These are phyloP conservation scores for Apotomis turbidana DNA, from an alignment of 2,888 invertebrate genomes.

Conservation along the genomic window DNA sequence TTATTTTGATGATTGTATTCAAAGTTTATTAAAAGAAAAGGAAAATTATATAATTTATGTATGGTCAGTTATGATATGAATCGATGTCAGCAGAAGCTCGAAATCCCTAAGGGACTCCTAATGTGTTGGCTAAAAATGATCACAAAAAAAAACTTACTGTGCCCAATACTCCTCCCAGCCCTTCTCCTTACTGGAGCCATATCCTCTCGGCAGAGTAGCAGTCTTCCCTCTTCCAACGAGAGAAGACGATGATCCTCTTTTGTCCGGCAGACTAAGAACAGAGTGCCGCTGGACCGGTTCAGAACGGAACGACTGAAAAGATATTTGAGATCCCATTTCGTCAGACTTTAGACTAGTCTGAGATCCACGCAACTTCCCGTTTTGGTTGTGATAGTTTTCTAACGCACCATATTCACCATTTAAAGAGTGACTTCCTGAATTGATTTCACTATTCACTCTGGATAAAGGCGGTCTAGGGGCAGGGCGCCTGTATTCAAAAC, in stretches of 20 bases:
- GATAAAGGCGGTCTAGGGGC: conserved; percentile 59
- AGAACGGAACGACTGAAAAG: conserved; percentile 73
- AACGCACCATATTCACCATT: conserved; percentile 57
- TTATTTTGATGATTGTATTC: too few relatives aligned
- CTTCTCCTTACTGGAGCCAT: conserved; percentile 72
- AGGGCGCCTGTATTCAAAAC: conserved; percentile 60
- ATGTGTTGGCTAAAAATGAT: conserved; percentile 4
- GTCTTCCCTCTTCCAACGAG: conserved; percentile 68
- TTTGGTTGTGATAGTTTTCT: conserved; percentile 47
- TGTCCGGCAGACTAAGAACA: conserved; percentile 68
- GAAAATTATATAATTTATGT: too few relatives aligned
- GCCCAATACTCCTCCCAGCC: conserved; percentile 81
- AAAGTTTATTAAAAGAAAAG: too few relatives aligned
- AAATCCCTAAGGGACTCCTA: too few relatives aligned
- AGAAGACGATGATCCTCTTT: conserved; percentile 59
- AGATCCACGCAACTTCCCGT: conserved; percentile 59
- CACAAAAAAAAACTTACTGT: conserved; percentile 64
- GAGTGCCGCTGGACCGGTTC: conserved; percentile 70
- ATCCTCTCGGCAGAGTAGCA: conserved; percentile 73
- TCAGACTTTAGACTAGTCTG: conserved; percentile 68
- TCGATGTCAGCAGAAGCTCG: too few relatives aligned
- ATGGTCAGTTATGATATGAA: too few relatives aligned
- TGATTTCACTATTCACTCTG: conserved; percentile 54
- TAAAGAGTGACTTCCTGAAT: conserved; percentile 52
- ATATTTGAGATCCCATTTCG: conserved; percentile 66